Conservation (phyloP, 2,113 vertebrate species). For the Azemiops feae region DNA sequence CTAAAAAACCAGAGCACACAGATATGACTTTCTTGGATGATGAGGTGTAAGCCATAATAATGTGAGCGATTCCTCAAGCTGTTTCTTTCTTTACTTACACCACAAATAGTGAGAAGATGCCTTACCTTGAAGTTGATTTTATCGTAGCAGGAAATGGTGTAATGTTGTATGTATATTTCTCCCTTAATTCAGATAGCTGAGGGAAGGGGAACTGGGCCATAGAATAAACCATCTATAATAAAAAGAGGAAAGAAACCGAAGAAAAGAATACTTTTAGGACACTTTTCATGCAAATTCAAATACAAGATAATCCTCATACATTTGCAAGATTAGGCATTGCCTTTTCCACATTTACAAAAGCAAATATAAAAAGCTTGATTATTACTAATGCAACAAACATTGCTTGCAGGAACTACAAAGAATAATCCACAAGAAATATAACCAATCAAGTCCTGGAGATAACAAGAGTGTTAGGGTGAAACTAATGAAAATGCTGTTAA, state of each 20-base stretch:
- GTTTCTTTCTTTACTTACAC: neutral
- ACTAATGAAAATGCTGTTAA: neutral
- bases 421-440: conserved; percentile 23
- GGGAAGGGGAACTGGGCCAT: conserved; percentile 97
- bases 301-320: neutral
- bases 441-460: neutral
- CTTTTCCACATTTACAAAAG: neutral
- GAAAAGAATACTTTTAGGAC: neutral
- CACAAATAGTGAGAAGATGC: conserved; percentile 8
- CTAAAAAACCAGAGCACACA: conserved; percentile 60
- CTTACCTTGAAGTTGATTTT: conserved; percentile 84
- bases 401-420: conserved; percentile 33
- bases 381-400: conserved; percentile 25
- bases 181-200: conserved; percentile 91
- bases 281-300: conserved; percentile 22
- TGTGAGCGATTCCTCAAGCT: neutral
- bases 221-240: conserved; percentile 87
- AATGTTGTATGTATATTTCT: conserved; percentile 99
- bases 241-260: neutral
- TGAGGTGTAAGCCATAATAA: neutral
- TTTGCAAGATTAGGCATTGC: conserved; percentile 19
- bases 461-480: neutral
- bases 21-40: neutral
- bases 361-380: conserved; percentile 6
- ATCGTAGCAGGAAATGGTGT: conserved; percentile 92